Evolutionary conservation across 35 echinoderm and acorn worm species (phyloP).

Genomic region (Strongylocentrotus purpuratus): DNA sequence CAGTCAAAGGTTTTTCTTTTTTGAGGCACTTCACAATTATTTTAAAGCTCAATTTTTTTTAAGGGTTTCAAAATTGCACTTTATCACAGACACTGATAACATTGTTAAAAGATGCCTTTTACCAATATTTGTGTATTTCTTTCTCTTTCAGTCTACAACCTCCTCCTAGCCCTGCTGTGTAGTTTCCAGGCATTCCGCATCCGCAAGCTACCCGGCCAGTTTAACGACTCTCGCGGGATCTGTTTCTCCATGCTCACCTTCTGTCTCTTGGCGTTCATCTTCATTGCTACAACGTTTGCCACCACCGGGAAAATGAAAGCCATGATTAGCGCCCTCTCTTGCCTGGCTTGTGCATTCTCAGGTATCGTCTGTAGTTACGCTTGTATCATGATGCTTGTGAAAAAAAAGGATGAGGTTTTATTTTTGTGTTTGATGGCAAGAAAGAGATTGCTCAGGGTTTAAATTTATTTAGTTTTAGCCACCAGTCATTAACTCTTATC

Average conservation of each 20-base stretch:
- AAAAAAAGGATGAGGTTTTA: background rate
- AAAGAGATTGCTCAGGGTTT: too few species aligned
- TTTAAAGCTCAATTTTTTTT: too few species aligned
- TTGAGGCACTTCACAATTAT: too few species aligned
- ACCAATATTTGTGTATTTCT: background rate
- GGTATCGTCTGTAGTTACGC: background rate
- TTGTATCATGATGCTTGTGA: background rate
- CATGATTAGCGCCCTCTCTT: conserved; percentile 61
- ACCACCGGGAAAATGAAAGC: conserved; percentile 49
- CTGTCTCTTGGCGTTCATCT: conserved; percentile 76
- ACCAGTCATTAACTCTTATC: too few species aligned
- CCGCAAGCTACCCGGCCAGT: conserved; percentile 93
- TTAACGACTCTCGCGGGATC: conserved; percentile 93
- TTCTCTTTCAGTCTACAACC: conserved; percentile 74
- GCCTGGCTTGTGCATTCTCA: conserved; percentile 73
- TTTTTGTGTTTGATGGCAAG: background rate
- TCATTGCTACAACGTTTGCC: conserved; percentile 67
- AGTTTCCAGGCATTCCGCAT: conserved; percentile 94
- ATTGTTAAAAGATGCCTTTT: too few species aligned
- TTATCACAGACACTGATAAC: too few species aligned
- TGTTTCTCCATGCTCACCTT: conserved; percentile 92
- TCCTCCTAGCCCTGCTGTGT: conserved; percentile 78
- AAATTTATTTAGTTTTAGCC: too few species aligned
- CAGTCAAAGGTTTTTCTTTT: too few species aligned
- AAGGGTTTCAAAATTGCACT: too few species aligned